A percentile compares a stretch with the other conserved stretches of the same genome.
These are phyloP conservation scores for Pseudorasbora parva DNA, from an alignment of 2,113 vertebrate species.

Conservation along the genomic window DNA sequence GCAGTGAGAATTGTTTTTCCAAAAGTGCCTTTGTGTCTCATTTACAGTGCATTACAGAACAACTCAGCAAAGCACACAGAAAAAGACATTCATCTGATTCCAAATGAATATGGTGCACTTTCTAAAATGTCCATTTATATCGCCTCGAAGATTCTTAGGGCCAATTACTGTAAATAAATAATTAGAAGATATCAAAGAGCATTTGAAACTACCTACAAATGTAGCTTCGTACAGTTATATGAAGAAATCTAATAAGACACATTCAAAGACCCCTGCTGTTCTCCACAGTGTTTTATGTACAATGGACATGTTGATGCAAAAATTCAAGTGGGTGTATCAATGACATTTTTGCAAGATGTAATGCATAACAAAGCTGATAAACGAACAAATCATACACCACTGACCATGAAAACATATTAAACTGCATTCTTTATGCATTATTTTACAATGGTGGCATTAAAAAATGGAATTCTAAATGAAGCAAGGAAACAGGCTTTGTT, in stretches of 20 bases:
- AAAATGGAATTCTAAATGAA: background rate
- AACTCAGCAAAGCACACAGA: background rate
- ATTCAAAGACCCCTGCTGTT: constrained; percentile 13
- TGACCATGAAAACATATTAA: background rate
- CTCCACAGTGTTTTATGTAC: background rate
- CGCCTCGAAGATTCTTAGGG: background rate
- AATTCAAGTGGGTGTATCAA: background rate
- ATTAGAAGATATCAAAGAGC: constrained; percentile 16
- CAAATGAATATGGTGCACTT: background rate
- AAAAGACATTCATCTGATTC: too few relatives aligned
- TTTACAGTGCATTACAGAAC: background rate
- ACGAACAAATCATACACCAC: background rate
- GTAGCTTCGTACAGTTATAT: background rate
- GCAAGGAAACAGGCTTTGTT: background rate
- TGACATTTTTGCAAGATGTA: background rate
- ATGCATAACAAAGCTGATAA: constrained; percentile 27
- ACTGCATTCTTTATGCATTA: background rate
- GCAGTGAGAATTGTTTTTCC: background rate
- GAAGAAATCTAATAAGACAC: background rate
- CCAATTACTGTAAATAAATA: constrained; percentile 23
- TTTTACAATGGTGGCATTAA: background rate
- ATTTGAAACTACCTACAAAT: background rate
- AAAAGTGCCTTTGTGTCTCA: background rate
- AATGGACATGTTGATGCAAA: constrained; percentile 7
- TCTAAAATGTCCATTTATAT: background rate